These are phyloP conservation scores for Anoplopoma fimbria DNA, from an alignment of 2,113 vertebrate genomes.

Conservation along the genomic window DNA sequence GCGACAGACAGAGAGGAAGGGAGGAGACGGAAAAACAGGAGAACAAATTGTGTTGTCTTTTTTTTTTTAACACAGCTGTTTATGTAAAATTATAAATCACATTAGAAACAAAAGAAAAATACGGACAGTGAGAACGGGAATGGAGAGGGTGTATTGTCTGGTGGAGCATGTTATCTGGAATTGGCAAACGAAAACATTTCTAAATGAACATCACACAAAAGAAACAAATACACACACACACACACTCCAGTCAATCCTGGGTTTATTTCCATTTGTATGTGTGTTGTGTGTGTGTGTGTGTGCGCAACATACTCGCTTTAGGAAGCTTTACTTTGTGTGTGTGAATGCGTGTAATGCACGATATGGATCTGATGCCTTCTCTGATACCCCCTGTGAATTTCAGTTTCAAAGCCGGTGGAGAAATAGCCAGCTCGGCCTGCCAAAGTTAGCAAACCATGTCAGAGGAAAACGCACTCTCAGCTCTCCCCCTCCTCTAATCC, in stretches of 20 bases:
- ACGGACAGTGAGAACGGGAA: background rate
- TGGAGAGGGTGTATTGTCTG: constrained; percentile 1
- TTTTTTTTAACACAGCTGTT: constrained; percentile 18
- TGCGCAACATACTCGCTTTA: constrained; percentile 7
- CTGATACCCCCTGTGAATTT: constrained; percentile 67
- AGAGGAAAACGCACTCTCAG: constrained; percentile 55
- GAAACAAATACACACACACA: constrained; percentile 7
- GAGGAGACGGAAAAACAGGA: background rate
- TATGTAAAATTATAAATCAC: constrained; percentile 14
- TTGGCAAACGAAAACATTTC: constrained; percentile 25
- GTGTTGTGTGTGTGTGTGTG: background rate
- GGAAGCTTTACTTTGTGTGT: constrained; percentile 14
- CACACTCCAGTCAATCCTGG: constrained; percentile 15
- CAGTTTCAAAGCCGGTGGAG: constrained; percentile 63
- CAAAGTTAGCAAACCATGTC: constrained; percentile 72
- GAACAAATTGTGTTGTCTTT: background rate
- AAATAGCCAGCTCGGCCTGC: constrained; percentile 52
- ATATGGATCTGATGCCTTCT: constrained; percentile 72
- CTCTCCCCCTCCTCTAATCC: constrained; percentile 66
- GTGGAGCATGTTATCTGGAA: constrained; percentile 20
- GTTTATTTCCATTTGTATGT: constrained; percentile 53
- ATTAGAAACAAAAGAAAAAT: constrained; percentile 11
- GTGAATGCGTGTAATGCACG: constrained; percentile 34
- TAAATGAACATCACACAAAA: background rate
- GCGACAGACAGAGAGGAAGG: background rate